Base-by-base conservation (phyloP, 2,113 vertebrate genomes). In the Rhinichthys klamathensis region DNA sequence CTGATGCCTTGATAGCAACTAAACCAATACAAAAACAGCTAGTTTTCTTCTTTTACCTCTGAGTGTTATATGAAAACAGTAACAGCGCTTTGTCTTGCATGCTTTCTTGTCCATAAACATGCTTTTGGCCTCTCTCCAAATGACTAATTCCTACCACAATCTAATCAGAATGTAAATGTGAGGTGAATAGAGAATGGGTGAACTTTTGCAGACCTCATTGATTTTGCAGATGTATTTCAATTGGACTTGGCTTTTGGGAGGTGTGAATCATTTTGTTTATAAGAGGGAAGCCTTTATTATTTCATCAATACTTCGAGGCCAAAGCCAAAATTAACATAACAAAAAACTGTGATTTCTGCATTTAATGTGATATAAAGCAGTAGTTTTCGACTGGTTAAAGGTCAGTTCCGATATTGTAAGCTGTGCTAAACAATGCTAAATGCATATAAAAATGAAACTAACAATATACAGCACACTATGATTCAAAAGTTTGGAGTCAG, bases 191-290 rank as follows among this genome's bases (percentile, higher is more conserved):
- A 91, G 85, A 86, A 82, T 86, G 11, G 49, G 82, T 90, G 74
- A 23, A 60, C 56, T 85, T 88, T 82, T 85, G 82, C 80, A 86
- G 88, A 89, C 89, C 84, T 89, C 91, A 89, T 91, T 87, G 86
- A 88, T 92, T 92, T 84, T 86, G 56, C 61, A 86, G 91, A 90
- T 90, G 82, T 86, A 92, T 92, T 90, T 81, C 85, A 80, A 90
- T 91, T 90, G 88, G 70, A 44, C 93, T 91, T 92, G 86, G 89
- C 89, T 92, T 83, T 72, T 88, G 91, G 91, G 88, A 86, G 75
- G n/a, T 18, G 65, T 75, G 73, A 86, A 89, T 84, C 86, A 83
- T 83, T 85, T 80, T 73, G 79, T 79, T 84, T 88, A 86, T 80
- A 90, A 87, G 77, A 89, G 79, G 86, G 80, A 21, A 67, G 27